These are phyloP conservation scores for Echinops telfairi DNA, from an alignment of 2,113 vertebrate species.

Conservation along the genomic window DNA sequence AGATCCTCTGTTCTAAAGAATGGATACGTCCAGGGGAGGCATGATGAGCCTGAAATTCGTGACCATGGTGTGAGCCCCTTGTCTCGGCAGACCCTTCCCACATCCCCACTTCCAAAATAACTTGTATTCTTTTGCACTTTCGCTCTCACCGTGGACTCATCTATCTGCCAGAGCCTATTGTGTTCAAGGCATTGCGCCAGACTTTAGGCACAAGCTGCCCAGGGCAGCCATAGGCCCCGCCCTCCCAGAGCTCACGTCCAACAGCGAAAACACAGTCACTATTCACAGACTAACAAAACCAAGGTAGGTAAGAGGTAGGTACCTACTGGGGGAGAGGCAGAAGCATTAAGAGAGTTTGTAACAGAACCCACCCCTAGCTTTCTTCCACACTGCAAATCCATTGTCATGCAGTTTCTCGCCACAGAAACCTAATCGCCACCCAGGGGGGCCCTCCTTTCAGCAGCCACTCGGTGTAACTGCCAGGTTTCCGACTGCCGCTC, in stretches of 20 bases:
- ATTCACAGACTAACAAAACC: not conserved
- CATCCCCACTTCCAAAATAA: not conserved
- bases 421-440: conserved; percentile 59
- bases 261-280: conserved; percentile 9
- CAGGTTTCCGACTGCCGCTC: conserved; percentile 72
- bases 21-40: not conserved
- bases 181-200: not conserved
- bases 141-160: not conserved
- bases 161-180: not conserved
- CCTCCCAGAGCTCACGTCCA: not conserved
- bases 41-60: not conserved
- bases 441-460: not conserved
- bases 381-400: not conserved
- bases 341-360: not conserved
- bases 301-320: not conserved
- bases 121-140: conserved; percentile 28
- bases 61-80: not conserved
- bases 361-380: conserved; percentile 26
- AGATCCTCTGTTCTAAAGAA: not conserved
- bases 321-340: not conserved
- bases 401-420: not conserved
- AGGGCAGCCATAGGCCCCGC: not conserved
- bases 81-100: not conserved
- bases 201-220: not conserved
- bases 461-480: conserved; percentile 46